phyloP scores from a whole-genome alignment of 1,140 invertebrate genomes.

The Papilio polyxenes region DNA sequence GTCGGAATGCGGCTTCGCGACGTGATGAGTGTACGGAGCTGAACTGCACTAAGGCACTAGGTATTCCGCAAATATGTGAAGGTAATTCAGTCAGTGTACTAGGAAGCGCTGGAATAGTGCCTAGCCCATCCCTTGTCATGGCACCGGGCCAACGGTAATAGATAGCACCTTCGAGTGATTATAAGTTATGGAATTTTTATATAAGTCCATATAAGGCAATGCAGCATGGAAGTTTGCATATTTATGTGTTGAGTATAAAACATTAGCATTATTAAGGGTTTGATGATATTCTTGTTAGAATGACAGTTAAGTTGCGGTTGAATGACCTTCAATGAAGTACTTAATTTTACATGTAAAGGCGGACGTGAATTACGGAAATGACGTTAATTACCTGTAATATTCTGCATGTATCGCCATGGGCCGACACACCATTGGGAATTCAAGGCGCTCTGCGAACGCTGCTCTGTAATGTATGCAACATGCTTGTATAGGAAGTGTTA shows the following conservation, averaged over 20 bases:
- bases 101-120: constrained; percentile 72
- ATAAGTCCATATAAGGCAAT: neutral
- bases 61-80: constrained; percentile 56
- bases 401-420: constrained; percentile 38
- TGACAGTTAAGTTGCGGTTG: constrained; percentile 33
- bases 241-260: constrained; percentile 13
- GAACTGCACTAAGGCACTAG: constrained; percentile 53
- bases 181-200: constrained; percentile 41
- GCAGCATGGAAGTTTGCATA: constrained; percentile 13
- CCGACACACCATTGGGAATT: constrained; percentile 36
- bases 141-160: constrained; percentile 58
- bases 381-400: constrained; percentile 48
- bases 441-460: constrained; percentile 25
- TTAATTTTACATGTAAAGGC: constrained; percentile 43
- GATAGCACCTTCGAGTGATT: constrained; percentile 42
- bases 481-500: constrained; percentile 29
- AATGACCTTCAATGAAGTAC: constrained; percentile 28
- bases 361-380: constrained; percentile 50
- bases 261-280: constrained; percentile 12
- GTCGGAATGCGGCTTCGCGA: constrained; percentile 41
- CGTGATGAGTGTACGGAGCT: constrained; percentile 44
- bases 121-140: constrained; percentile 57
- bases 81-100: constrained; percentile 62
- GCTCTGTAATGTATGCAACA: constrained; percentile 27
- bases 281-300: constrained; percentile 33